Evolutionary conservation across 2,888 invertebrate genomes (phyloP), one percentile per base, ranked within the genome.

Genomic region (Galerucella pusilla): DNA sequence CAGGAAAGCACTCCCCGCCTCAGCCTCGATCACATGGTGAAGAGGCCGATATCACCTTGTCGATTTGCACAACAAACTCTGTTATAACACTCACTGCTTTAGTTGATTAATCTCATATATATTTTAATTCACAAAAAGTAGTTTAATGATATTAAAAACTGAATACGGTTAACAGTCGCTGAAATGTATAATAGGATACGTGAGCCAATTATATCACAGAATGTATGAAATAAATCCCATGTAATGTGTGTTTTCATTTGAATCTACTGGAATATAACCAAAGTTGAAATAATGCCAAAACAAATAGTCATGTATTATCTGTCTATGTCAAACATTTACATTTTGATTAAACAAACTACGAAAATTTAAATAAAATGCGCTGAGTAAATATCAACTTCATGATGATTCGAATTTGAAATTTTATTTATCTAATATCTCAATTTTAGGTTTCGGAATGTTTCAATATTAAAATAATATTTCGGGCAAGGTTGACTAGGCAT

Each of bases 321-420:
- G 12, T 63, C 14, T 11, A 11, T 9, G n/a, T n/a, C 63, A n/a
- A 42, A 63, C 42, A 42, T 63, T 63, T 63, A 63, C 63, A 63
- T 63, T 60, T 63, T 63, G 35, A 63, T 63, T 63, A 42, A 63
- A 12, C 42, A 63, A 63, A 63, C 16, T 35, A 5, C 14, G 63
- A 63, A 63, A 35, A 42, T 63, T 42, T 42, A 2, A 14, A 63
- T 63, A 20, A 63, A 63, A 63, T 63, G 11, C 42, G 16, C n/a
- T 63, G 35, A 63, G 12, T 14, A 63, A 63, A 63, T 42, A 63
- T 42, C 9, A 35, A 14, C 3, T 42, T 14, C 12, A 61, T 28
- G 10, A 11, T 11, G 3, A 4, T 11, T 59, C 25, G 20, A 59
- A 25, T 49, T 49, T 49, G 2, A 14, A 49, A 49, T 49, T 49